These are phyloP conservation scores for Aphyosemion australe DNA, from an alignment of 2,113 vertebrate species.

Conservation along the genomic window DNA sequence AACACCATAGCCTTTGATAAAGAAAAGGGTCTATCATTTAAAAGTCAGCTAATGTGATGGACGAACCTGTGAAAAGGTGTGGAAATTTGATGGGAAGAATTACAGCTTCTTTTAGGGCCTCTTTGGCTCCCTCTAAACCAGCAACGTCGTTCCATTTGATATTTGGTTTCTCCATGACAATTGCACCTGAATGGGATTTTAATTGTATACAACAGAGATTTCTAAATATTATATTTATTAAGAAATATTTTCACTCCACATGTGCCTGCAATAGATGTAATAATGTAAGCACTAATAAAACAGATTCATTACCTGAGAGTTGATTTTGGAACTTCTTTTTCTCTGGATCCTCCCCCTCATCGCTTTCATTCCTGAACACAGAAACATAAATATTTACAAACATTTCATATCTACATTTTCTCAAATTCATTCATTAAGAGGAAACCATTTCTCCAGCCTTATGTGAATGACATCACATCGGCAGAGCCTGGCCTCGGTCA, in stretches of 20 bases:
- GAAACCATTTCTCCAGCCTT: neutral
- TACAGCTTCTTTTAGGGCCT: slow-evolving; percentile 97
- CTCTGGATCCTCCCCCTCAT: slow-evolving; percentile 93
- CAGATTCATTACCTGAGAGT: slow-evolving; percentile 86
- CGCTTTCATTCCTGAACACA: slow-evolving; percentile 90
- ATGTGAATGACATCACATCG: slow-evolving; percentile 16
- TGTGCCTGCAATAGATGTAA: too few relatives aligned
- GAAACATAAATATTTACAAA: too few relatives aligned
- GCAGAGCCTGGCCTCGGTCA: slow-evolving; percentile 6
- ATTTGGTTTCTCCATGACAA: slow-evolving; percentile 96
- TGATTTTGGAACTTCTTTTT: slow-evolving; percentile 98
- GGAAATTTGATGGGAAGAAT: slow-evolving; percentile 99
- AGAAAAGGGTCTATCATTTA: too few relatives aligned
- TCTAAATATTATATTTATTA: neutral
- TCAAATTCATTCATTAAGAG: neutral
- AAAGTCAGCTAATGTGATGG: too few relatives aligned
- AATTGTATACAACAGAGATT: neutral
- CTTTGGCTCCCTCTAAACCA: slow-evolving; percentile 95
- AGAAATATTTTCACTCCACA: too few relatives aligned
- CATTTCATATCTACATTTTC: too few relatives aligned
- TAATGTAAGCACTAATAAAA: too few relatives aligned
- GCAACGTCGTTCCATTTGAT: slow-evolving; percentile 95
- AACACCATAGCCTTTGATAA: too few relatives aligned
- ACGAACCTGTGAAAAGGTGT: slow-evolving; percentile 87
- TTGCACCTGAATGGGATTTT: slow-evolving; percentile 82